Percentiles rank a stretch among this genome's conserved stretches.
These are phyloP conservation scores for Scaptomyza montana DNA, from an alignment of 1,140 invertebrate species.

Conservation along the genomic window DNA sequence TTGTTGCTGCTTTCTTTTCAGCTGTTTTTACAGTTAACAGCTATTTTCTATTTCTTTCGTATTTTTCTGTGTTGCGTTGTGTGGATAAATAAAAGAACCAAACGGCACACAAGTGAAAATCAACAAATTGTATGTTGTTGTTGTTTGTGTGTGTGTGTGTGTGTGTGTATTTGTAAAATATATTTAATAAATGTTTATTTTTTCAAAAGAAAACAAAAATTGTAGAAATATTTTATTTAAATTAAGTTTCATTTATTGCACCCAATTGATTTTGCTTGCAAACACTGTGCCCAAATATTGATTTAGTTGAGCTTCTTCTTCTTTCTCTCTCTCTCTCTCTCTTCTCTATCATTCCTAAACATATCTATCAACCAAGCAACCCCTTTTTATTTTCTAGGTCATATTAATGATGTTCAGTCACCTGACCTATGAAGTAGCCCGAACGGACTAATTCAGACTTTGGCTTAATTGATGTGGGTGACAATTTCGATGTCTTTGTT, in stretches of 20 bases:
- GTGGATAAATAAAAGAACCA: conserved; percentile 20
- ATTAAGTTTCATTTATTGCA: not conserved
- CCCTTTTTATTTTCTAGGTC: conserved; percentile 22
- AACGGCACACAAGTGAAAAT: conserved; percentile 38
- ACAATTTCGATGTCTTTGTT: conserved; percentile 4
- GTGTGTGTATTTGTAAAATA: too few relatives aligned
- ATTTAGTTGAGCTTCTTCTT: not conserved
- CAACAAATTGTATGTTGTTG: conserved; percentile 17
- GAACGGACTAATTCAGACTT: conserved; percentile 11
- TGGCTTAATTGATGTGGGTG: conserved; percentile 57
- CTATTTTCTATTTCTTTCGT: conserved; percentile 35
- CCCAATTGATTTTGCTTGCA: not conserved
- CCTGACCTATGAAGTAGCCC: conserved; percentile 14
- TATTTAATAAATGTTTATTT: not conserved
- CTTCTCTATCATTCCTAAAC: not conserved
- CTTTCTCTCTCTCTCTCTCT: not conserved
- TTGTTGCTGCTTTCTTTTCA: conserved; percentile 41
- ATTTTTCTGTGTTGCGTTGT: conserved; percentile 6
- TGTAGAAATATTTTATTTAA: conserved; percentile 8
- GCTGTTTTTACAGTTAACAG: conserved; percentile 38
- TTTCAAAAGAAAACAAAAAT: not conserved
- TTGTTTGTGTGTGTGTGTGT: not conserved
- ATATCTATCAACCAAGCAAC: not conserved
- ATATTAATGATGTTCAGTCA: conserved; percentile 60
- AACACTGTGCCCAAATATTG: conserved; percentile 28